phyloP scores from a whole-genome alignment of 92 coral and sea anemone genomes.

The Paragorgia papillata region DNA sequence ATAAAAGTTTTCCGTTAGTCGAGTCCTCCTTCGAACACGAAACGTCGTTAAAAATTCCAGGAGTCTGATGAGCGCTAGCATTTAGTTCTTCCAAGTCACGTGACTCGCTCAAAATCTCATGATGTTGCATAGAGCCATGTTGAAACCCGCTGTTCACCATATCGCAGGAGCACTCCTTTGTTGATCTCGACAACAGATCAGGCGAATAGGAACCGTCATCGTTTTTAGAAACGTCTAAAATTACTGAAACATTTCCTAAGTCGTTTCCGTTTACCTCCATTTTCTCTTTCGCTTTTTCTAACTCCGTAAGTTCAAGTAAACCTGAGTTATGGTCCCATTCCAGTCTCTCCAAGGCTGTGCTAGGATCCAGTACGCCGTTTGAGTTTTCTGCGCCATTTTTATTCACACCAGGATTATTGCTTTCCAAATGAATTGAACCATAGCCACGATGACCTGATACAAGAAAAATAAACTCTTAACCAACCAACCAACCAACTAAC shows the following conservation, averaged over 20 bases:
- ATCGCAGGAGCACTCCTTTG: neutral
- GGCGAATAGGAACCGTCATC: neutral
- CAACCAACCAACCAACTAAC: no score
- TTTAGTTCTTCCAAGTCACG: neutral
- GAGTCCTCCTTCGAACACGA: neutral
- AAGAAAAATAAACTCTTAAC: conserved; percentile 7
- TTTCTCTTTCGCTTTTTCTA: neutral
- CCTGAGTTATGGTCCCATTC: conserved; percentile 3
- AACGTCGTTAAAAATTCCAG: neutral
- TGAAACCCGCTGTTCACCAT: neutral
- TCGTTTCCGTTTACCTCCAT: conserved; percentile 9
- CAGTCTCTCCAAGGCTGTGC: conserved; percentile 11
- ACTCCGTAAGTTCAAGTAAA: conserved; percentile 19
- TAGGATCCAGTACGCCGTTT: neutral
- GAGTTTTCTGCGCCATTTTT: neutral
- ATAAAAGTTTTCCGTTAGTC: conserved; percentile 12
- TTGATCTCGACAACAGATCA: neutral
- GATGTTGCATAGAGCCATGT: neutral
- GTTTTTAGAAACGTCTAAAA: neutral
- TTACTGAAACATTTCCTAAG: neutral
- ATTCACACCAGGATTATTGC: conserved; percentile 7
- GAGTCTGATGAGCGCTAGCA: neutral
- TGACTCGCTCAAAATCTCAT: neutral
- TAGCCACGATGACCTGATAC: conserved; percentile 92
- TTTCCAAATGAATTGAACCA: conserved; percentile 73